A percentile compares a stretch with the other conserved stretches of the same genome.
Evolutionary conservation across 2,113 vertebrate genomes (phyloP).

Genomic region (Elaphurus davidianus): DNA sequence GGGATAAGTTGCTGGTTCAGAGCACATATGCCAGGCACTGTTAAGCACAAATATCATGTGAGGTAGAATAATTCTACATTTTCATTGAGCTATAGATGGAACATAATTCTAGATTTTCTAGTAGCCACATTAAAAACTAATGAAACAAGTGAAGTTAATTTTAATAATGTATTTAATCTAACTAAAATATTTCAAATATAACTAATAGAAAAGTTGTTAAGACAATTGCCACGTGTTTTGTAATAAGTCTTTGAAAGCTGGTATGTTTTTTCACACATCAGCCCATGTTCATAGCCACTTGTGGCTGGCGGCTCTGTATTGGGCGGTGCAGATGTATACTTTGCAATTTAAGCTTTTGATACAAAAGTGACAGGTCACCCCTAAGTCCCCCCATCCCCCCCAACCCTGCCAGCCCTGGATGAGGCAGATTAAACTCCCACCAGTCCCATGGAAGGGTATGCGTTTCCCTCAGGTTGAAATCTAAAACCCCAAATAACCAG

Average conservation of each 20-base stretch:
- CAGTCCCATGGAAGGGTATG: not conserved
- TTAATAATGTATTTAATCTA: not conserved
- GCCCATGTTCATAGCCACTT: not conserved
- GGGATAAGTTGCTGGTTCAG: not conserved
- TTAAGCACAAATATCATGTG: accelerated
- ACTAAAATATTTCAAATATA: not conserved
- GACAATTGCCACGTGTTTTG: not conserved
- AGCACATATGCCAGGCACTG: accelerated
- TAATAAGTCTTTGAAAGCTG: not conserved
- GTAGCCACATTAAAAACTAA: not conserved
- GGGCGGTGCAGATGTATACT: accelerated
- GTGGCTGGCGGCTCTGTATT: not conserved
- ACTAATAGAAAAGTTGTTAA: not conserved
- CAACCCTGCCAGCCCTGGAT: not conserved
- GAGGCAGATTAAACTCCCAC: not conserved
- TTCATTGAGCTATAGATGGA: not conserved
- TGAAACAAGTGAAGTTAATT: not conserved
- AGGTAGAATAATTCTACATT: not conserved
- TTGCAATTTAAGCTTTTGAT: not conserved
- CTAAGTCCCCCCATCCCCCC: accelerated
- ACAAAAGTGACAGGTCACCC: not conserved
- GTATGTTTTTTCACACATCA: not conserved
- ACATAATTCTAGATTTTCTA: not conserved
- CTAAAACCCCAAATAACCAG: not conserved
- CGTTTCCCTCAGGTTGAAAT: not conserved